These are phyloP conservation scores for Dilophus febrilis DNA, from an alignment of 2,888 invertebrate genomes.

Conservation along the genomic window DNA sequence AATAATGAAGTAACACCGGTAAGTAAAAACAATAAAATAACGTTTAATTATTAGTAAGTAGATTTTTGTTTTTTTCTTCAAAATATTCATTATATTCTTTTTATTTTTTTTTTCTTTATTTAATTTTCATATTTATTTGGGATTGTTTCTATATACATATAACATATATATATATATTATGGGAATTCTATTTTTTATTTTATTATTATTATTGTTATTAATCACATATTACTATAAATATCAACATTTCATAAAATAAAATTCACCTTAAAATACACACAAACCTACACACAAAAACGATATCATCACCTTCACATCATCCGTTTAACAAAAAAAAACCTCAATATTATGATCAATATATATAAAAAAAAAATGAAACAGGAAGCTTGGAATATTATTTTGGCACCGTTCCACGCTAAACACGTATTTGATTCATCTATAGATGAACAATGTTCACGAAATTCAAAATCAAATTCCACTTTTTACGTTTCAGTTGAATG, in stretches of 20 bases:
- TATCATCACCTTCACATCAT: too few species aligned
- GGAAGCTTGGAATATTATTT: conserved; percentile 3
- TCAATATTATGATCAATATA: not conserved
- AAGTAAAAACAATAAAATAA: too few species aligned
- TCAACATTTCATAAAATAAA: not conserved
- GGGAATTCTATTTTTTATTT: conserved; percentile 1
- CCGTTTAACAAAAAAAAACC: not conserved
- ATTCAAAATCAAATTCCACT: conserved; percentile 27
- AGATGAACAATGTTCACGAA: conserved; percentile 22
- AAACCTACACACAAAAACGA: not conserved
- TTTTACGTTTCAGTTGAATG: conserved; percentile 29
- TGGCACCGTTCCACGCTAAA: conserved; percentile 3
- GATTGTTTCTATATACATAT: not conserved
- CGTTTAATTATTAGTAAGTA: too few species aligned
- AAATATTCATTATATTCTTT: not conserved
- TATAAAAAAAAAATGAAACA: not conserved
- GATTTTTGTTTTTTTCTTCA: conserved; percentile 1
- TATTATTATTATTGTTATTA: conserved; percentile 1
- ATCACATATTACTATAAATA: conserved; percentile 1
- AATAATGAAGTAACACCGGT: conserved; percentile 5
- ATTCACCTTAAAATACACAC: not conserved
- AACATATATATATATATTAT: not conserved
- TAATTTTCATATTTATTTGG: not conserved
- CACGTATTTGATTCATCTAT: conserved; percentile 12
- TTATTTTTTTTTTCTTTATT: not conserved